Percentiles rank a stretch among this genome's conserved stretches.
Evolutionary conservation across 2,888 invertebrate species (phyloP).

Genomic region (Eupsilia transversa): DNA sequence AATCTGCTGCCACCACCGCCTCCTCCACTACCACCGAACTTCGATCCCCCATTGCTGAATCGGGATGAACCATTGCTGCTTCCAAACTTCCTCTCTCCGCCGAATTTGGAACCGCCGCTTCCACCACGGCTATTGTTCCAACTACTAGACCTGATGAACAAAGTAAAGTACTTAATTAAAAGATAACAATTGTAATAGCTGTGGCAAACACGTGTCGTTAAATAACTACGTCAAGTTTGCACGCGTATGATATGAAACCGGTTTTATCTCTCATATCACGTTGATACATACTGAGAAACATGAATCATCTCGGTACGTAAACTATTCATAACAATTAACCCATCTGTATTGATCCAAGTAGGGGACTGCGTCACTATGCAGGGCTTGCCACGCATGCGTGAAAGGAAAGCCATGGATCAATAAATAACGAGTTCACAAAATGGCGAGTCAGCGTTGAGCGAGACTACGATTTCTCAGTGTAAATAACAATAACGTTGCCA

Average conservation of each 20-base stretch:
- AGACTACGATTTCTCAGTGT: background rate
- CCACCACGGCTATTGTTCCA: conserved; percentile 88
- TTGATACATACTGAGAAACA: conserved; percentile 25
- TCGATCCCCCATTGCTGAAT: conserved; percentile 79
- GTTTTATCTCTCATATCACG: conserved; percentile 18
- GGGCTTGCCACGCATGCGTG: conserved; percentile 57
- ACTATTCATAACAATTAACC: conserved; percentile 1
- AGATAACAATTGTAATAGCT: background rate
- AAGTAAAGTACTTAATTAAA: conserved; percentile 19
- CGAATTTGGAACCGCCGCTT: conserved; percentile 84
- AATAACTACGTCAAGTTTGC: background rate
- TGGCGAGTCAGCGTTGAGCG: conserved; percentile 37
- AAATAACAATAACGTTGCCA: background rate
- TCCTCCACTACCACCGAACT: conserved; percentile 72
- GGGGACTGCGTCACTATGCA: conserved; percentile 46
- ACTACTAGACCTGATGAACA: conserved; percentile 83
- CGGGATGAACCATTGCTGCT: conserved; percentile 73
- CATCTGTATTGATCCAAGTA: conserved; percentile 39
- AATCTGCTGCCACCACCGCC: conserved; percentile 73
- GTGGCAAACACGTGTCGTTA: conserved; percentile 28
- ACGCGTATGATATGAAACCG: conserved; percentile 28
- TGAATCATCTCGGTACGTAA: conserved; percentile 36
- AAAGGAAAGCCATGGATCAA: conserved; percentile 45
- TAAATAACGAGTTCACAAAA: conserved; percentile 54
- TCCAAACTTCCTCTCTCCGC: conserved; percentile 80